Conservation (phyloP, 2,797 vertebrate species). For the Microhierax caerulescens region DNA sequence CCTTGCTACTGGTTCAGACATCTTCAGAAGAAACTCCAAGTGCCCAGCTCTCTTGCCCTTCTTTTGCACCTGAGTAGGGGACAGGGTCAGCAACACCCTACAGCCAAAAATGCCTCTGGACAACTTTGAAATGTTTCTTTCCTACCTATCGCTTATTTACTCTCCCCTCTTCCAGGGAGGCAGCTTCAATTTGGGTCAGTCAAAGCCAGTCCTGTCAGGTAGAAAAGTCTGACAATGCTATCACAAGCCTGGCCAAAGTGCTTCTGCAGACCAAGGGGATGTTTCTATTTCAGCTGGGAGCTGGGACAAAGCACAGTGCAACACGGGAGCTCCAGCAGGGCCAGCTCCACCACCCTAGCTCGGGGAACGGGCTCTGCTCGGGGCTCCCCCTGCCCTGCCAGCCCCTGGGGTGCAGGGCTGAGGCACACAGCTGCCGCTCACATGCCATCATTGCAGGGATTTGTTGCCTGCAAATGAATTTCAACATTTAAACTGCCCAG, state of each 20-base stretch:
- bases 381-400: background rate
- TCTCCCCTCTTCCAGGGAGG: background rate
- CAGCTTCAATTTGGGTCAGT: background rate
- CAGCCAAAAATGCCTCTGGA: background rate
- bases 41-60: background rate
- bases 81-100: background rate
- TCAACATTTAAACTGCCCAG: background rate
- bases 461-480: slow-evolving; percentile 44
- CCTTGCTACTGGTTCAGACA: background rate
- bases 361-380: background rate
- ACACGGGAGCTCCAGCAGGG: background rate
- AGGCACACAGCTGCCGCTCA: background rate
- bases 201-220: background rate
- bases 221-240: fast-evolving
- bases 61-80: background rate
- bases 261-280: background rate
- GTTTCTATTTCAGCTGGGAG: background rate
- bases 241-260: background rate
- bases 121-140: background rate
- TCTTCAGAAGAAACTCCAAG: background rate
- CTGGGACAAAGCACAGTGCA: background rate
- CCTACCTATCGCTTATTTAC: background rate
- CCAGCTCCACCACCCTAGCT: background rate
- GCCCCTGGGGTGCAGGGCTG: background rate
- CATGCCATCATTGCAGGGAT: background rate